These are phyloP conservation scores for Aromia moschata DNA, from an alignment of 2,888 invertebrate genomes.

Conservation along the genomic window DNA sequence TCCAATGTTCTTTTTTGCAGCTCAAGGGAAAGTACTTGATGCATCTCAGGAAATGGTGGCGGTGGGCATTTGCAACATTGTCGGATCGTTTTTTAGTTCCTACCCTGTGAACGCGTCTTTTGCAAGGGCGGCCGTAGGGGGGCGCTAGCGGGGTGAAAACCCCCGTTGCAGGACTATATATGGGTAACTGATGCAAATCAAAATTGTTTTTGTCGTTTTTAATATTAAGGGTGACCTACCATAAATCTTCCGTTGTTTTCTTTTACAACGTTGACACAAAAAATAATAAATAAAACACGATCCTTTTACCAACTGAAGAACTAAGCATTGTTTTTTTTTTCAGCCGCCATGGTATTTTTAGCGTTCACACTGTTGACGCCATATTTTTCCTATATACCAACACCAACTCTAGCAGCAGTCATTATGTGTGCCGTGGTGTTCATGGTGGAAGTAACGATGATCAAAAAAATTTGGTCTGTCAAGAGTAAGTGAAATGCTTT, in stretches of 20 bases:
- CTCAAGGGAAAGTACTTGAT: conserved; percentile 75
- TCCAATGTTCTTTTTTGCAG: too few relatives aligned
- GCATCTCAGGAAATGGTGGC: conserved; percentile 86
- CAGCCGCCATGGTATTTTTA: conserved; percentile 69
- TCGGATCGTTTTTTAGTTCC: conserved; percentile 79
- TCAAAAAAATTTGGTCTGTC: conserved; percentile 71
- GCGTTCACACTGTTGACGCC: conserved; percentile 78
- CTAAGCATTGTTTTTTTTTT: too few relatives aligned
- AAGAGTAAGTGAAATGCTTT: conserved; percentile 67
- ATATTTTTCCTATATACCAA: conserved; percentile 78
- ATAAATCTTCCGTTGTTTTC: too few relatives aligned
- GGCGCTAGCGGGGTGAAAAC: conserved; percentile 82
- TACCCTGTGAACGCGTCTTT: conserved; percentile 82
- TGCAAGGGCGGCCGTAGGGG: conserved; percentile 80
- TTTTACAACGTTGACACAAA: too few relatives aligned
- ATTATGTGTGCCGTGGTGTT: conserved; percentile 78
- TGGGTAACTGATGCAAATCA: too few relatives aligned
- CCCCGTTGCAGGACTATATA: conserved; percentile 78
- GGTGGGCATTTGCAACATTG: conserved; percentile 77
- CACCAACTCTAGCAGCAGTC: conserved; percentile 74
- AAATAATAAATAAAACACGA: too few relatives aligned
- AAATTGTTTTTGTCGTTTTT: too few relatives aligned
- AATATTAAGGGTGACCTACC: too few relatives aligned
- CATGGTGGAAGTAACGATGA: conserved; percentile 73
- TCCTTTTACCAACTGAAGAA: too few relatives aligned